These are phyloP conservation scores for Bambusicola thoracicus DNA, from an alignment of 2,113 vertebrate species.

Conservation along the genomic window DNA sequence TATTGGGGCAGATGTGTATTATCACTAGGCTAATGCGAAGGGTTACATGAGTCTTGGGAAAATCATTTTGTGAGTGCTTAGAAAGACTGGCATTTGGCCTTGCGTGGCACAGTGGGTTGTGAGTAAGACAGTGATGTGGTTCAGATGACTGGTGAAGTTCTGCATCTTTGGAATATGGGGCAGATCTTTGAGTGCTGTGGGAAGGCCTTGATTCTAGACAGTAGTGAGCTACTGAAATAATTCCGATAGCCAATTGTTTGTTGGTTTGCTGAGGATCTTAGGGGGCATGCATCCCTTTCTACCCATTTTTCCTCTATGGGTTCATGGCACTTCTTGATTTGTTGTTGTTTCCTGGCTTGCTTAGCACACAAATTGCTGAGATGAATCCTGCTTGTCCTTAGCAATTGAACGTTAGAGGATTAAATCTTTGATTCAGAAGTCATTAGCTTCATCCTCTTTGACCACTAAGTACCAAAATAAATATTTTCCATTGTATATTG, in stretches of 20 bases:
- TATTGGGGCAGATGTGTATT: neutral
- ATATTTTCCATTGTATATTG: constrained; percentile 2
- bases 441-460: constrained; percentile 21
- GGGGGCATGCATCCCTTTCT: neutral
- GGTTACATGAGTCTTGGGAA: neutral
- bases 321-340: accelerated
- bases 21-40: neutral
- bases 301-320: accelerated
- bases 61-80: neutral
- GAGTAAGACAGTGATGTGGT: neutral
- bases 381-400: neutral
- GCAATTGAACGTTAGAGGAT: neutral
- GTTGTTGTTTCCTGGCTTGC: neutral
- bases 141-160: neutral
- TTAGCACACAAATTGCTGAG: constrained; percentile 1
- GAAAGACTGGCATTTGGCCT: neutral
- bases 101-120: neutral
- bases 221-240: neutral
- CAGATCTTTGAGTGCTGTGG: neutral
- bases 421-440: constrained; percentile 11
- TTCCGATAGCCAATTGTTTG: neutral
- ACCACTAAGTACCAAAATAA: constrained; percentile 13
- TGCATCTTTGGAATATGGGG: neutral
- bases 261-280: neutral
- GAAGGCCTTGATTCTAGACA: neutral